Percentiles rank a stretch among this genome's conserved stretches.
Evolutionary conservation across 2,888 invertebrate species (phyloP).

Genomic region (Parnassius smintheus): DNA sequence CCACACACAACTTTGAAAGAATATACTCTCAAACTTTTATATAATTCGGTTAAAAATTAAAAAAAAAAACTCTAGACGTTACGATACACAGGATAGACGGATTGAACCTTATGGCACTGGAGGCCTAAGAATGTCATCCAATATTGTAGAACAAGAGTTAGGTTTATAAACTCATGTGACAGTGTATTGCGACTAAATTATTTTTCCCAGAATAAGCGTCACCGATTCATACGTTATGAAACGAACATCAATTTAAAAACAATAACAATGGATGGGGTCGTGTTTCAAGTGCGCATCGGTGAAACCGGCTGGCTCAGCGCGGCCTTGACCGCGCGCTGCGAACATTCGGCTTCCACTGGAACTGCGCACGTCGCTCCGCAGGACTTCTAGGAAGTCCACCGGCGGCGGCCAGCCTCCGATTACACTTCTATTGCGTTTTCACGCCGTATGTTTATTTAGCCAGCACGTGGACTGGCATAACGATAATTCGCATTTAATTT

Average conservation of each 20-base stretch:
- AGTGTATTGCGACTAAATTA: too few relatives aligned
- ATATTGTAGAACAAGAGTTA: too few relatives aligned
- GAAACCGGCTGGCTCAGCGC: slow-evolving; percentile 50
- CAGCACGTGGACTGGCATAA: slow-evolving; percentile 30
- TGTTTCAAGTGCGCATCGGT: slow-evolving; percentile 55
- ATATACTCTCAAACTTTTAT: too few relatives aligned
- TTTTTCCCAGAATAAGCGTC: neutral
- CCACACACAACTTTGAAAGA: too few relatives aligned
- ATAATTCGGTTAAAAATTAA: too few relatives aligned
- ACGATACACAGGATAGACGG: too few relatives aligned
- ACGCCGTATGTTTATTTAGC: slow-evolving; percentile 36
- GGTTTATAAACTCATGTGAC: too few relatives aligned
- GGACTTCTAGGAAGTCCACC: slow-evolving; percentile 33
- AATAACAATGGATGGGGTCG: slow-evolving; percentile 31
- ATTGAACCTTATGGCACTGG: too few relatives aligned
- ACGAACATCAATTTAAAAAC: slow-evolving; percentile 5
- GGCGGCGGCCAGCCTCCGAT: slow-evolving; percentile 47
- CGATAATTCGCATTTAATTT: neutral
- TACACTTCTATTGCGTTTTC: slow-evolving; percentile 49
- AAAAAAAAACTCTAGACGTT: too few relatives aligned
- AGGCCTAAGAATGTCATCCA: too few relatives aligned
- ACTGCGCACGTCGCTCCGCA: slow-evolving; percentile 43
- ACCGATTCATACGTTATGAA: neutral
- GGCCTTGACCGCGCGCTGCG: slow-evolving; percentile 66
- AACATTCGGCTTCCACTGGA: slow-evolving; percentile 44